Percentiles rank a stretch among this genome's conserved stretches.
Conservation (phyloP, 2,797 vertebrate species). For the Acrossocheilus wenchowensis region DNA sequence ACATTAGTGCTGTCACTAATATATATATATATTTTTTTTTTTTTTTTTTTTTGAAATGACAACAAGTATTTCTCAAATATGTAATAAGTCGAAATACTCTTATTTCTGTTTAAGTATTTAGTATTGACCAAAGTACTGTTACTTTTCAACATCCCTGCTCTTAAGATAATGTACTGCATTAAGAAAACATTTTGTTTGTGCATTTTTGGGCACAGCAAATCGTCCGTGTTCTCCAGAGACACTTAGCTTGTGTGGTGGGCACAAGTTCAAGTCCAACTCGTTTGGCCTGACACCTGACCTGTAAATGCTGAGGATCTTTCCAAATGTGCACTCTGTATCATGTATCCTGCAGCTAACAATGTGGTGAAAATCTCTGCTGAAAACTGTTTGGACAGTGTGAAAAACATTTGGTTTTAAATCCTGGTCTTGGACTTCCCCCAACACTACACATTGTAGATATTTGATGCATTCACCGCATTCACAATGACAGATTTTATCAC, state of each 20-base stretch:
- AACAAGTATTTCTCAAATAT: no score
- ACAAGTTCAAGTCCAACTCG: not conserved
- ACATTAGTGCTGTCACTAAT: no score
- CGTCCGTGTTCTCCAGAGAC: not conserved
- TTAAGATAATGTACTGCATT: not conserved
- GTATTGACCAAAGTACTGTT: no score
- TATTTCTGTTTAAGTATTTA: no score
- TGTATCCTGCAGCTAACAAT: slow-evolving; percentile 7
- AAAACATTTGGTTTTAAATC: not conserved
- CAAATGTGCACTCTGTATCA: not conserved
- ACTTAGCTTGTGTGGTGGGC: not conserved
- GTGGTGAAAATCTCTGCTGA: not conserved
- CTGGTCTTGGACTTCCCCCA: not conserved
- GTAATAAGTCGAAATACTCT: no score
- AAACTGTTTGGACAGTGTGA: not conserved
- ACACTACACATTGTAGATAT: not conserved
- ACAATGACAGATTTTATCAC: not conserved
- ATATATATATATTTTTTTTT: no score
- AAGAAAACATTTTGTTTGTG: not conserved
- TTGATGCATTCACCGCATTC: not conserved
- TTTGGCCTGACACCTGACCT: not conserved
- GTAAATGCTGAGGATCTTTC: not conserved
- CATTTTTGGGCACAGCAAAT: not conserved
- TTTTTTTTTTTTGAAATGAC: no score
- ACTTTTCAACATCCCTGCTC: not conserved